Evolutionary conservation across 2,797 vertebrate species (phyloP), one percentile per base, ranked within the genome.

Genomic region (Hafferia zeledoni): DNA sequence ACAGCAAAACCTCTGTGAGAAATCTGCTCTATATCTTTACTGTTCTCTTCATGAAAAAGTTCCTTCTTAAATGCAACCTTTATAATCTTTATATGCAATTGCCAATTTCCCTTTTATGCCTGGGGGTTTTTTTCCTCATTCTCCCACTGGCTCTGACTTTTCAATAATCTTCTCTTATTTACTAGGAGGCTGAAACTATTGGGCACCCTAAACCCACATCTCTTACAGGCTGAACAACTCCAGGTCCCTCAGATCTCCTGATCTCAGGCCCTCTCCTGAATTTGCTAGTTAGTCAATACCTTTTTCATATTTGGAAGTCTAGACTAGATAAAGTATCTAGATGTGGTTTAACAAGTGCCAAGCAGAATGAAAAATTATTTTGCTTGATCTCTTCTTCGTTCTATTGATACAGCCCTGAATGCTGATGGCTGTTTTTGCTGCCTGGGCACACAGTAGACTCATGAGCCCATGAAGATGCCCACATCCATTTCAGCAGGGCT

Each of bases 361-460:
- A 49, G 22, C 25, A 44, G 27, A 63, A 81, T 0, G 1, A 15
- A 68, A 17, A 27, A 68, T 23, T 19, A 15, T 10, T 80, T 71
- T 44, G 2, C 25, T 63, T 46, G 35, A 37, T 50, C 22, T 56
- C 17, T 53, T 20, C 8, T 24, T 55, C 72, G 9, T 74, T 60
- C 30, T 22, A 24, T n/a, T 20, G 41, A 12, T 56, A 14, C 10
- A 69, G 28, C 20, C 22, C 30, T 13, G 23, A 43, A 60, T 64
- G n/a, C 24, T 77, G 27, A 18, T 47, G 37, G 7, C 22, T 71
- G 16, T 4, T 55, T 50, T 64, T 83, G 11, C 16, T 78, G 33
- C 13, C 35, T 5, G 5, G 50, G 27, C 18, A 55, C 41, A 28
- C 0, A 0, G 9, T 41, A 52, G 28, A 22, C 17, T 70, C 53